Conservation (phyloP, 2,113 vertebrate species). For the Triplophysa rosa region DNA sequence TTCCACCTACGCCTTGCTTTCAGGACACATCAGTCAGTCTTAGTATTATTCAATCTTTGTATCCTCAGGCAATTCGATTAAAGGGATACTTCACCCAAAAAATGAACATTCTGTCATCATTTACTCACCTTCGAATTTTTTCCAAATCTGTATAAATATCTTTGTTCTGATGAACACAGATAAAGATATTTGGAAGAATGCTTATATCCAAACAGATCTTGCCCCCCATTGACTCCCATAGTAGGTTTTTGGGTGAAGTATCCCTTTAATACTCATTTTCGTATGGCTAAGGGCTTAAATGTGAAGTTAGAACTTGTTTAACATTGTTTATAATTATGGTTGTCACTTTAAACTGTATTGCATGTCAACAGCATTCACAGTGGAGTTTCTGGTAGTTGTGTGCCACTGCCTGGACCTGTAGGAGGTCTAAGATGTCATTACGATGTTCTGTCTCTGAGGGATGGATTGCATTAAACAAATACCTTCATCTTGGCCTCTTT, state of each 20-base stretch:
- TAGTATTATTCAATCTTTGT: not conserved
- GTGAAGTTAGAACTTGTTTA: constrained; percentile 33
- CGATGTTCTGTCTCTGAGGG: constrained; percentile 6
- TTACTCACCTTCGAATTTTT: too few species aligned
- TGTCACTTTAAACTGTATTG: not conserved
- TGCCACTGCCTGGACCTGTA: constrained; percentile 1
- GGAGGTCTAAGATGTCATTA: not conserved
- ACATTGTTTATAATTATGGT: constrained; percentile 15
- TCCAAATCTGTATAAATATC: too few species aligned
- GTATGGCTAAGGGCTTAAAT: not conserved
- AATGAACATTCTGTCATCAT: too few species aligned
- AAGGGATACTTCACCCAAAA: too few species aligned
- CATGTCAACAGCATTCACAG: not conserved
- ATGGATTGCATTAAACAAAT: constrained; percentile 16
- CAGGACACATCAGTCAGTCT: not conserved
- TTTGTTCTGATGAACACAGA: too few species aligned
- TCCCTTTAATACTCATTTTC: not conserved
- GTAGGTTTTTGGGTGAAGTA: too few species aligned
- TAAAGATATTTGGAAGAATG: too few species aligned
- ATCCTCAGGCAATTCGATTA: not conserved
- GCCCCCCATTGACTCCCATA: too few species aligned
- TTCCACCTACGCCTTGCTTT: not conserved
- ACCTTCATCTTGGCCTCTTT: constrained; percentile 6
- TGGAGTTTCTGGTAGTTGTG: not conserved
- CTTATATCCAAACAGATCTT: too few species aligned